Evolutionary conservation across 1,140 invertebrate species (phyloP), one percentile per base, ranked within the genome.

Genomic region (Drosophila lowei): DNA sequence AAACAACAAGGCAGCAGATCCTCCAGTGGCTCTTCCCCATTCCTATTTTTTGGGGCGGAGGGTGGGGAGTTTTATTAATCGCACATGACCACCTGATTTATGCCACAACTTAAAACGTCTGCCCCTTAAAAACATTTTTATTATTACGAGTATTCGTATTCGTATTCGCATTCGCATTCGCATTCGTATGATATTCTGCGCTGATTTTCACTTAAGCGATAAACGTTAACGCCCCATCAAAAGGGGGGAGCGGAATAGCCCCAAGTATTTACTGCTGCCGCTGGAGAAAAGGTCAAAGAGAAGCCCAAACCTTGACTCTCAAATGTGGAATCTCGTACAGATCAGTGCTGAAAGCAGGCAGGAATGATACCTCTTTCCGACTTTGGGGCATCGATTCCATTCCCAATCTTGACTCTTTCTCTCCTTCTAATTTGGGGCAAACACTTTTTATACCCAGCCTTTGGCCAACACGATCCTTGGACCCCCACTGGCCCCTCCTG

Each of bases 81-180:
- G 83, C 75, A 86, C 83, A 86, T 86, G 83, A 86, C 78, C 83
- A 72, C 43, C 74, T 88, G 83, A 86, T 86, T 86, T 86, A 86
- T 86, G 83, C 74, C 34, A 81, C 57, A 73, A 73, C 67, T 86
- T 85, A 77, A 84, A 79, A 68, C 42, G 81, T 38, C 81, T 74
- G 77, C 73, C 34, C 34, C 84, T 75, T 85, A 86, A 85, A 85
- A 83, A 79, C 77, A 86, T 86, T 85, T 79, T 85, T 85, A 85
- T 85, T 85, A 86, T 85, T 86, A 85, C 86, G 80, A 85, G 77
- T 86, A 72, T 70, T 60, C 57, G 61, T 55, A 67, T 38, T 25
- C 23, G 18, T 18, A 18, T 18, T 18, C 23, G 5, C 5, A 25
- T 25, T 25, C 23, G 23, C 4, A 23, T 23, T 23, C 23, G 23